These are phyloP conservation scores for Tolmerus cingulatus DNA, from an alignment of 2,888 invertebrate genomes.

Conservation along the genomic window DNA sequence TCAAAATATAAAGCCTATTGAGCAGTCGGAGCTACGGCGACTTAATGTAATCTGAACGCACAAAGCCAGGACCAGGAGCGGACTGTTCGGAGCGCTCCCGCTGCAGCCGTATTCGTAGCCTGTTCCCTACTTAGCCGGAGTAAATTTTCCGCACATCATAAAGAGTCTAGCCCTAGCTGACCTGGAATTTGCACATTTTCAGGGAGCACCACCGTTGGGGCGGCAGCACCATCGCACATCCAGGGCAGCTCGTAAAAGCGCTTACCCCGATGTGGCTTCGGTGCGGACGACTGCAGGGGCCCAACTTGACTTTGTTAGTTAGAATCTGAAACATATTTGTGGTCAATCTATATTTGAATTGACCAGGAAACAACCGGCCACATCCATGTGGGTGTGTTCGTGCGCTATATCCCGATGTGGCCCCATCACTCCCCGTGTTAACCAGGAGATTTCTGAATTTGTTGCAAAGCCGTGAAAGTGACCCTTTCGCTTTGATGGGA, in stretches of 20 bases:
- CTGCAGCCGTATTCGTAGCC: background rate
- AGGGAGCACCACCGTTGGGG: background rate
- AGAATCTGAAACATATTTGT: slow-evolving; percentile 26
- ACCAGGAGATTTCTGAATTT: slow-evolving; percentile 20
- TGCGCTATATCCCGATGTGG: background rate
- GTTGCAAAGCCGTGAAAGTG: slow-evolving; percentile 7
- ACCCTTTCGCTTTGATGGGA: background rate
- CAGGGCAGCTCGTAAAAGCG: background rate
- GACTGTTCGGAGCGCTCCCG: background rate
- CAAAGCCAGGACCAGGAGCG: background rate
- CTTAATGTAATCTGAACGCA: background rate
- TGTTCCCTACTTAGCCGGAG: background rate
- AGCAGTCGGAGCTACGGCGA: background rate
- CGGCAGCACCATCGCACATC: background rate
- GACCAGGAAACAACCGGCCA: slow-evolving; percentile 13
- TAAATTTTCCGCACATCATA: slow-evolving; percentile 22
- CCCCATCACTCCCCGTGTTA: slow-evolving; percentile 9
- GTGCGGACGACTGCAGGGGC: background rate
- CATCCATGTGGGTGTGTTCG: background rate
- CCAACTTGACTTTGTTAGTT: slow-evolving; percentile 14
- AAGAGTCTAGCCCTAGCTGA: background rate
- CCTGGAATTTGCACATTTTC: background rate
- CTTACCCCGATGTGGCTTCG: slow-evolving; percentile 7
- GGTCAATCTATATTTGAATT: slow-evolving; percentile 29
- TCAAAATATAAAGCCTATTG: slow-evolving; percentile 7